Conservation (phyloP, 2,113 vertebrate species). For the Melanocharis versteri region DNA sequence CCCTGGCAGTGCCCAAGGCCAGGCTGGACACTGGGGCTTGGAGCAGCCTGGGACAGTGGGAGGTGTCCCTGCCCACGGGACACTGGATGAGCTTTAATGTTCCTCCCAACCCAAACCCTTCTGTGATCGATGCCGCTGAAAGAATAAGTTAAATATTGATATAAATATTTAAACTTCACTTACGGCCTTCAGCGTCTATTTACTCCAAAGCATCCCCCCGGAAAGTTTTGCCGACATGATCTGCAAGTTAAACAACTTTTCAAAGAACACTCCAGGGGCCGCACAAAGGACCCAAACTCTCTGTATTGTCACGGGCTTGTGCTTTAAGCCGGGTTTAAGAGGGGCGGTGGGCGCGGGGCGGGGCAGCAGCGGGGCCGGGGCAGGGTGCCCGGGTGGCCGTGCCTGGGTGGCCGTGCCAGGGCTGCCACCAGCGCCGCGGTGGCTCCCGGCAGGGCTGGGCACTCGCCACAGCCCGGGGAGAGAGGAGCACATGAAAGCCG, state of each 20-base stretch:
- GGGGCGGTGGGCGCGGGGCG: accelerated
- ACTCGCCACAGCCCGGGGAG: slow-evolving; percentile 83
- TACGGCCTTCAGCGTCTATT: neutral
- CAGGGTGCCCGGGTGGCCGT: neutral
- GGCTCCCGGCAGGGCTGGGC: slow-evolving; percentile 65
- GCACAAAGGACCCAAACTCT: neutral
- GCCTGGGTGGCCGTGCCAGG: accelerated
- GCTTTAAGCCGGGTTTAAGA: neutral
- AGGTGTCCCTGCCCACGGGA: neutral
- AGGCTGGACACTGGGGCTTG: neutral
- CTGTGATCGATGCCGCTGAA: neutral
- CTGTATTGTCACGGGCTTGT: neutral
- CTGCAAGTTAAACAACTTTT: slow-evolving; percentile 59
- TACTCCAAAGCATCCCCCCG: slow-evolving; percentile 24
- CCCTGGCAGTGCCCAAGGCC: neutral
- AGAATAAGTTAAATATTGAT: neutral
- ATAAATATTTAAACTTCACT: slow-evolving; percentile 25
- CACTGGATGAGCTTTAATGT: neutral
- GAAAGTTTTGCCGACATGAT: slow-evolving; percentile 44
- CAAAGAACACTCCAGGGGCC: neutral
- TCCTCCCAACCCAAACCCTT: neutral
- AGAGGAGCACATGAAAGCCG: slow-evolving; percentile 88
- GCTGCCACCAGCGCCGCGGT: neutral
- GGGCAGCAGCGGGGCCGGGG: neutral
- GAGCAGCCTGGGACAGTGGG: neutral